These are phyloP conservation scores for Zhengitettix transpicula DNA, from an alignment of 2,888 invertebrate species.

Conservation along the genomic window DNA sequence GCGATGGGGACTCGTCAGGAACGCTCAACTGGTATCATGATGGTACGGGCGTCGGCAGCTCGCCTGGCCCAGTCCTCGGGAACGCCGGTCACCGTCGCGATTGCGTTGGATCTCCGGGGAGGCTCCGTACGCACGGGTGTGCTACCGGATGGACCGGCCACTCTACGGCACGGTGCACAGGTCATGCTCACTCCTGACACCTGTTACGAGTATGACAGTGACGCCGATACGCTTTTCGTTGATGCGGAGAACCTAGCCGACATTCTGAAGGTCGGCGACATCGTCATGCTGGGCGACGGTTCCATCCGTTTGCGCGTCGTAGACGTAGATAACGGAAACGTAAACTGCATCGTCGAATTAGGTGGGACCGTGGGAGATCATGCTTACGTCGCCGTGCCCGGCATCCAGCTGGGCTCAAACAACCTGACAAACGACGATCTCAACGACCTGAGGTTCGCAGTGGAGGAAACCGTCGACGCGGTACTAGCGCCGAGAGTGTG, in stretches of 20 bases:
- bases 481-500: no score
- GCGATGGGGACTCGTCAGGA: no score
- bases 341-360: no score
- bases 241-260: background rate
- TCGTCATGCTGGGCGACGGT: background rate
- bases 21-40: background rate
- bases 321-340: no score
- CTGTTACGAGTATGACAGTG: background rate
- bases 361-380: no score
- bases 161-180: background rate
- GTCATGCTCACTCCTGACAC: background rate
- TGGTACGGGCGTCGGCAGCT: background rate
- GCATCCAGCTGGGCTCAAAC: no score
- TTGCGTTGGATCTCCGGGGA: background rate
- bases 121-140: background rate
- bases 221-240: background rate
- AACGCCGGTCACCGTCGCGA: background rate
- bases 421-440: no score
- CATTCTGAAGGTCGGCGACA: background rate
- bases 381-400: no score
- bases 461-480: no score
- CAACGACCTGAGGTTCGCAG: no score
- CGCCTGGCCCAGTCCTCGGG: background rate
- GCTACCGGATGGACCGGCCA: background rate
- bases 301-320: background rate